Evolutionary conservation across 2,888 invertebrate species (phyloP).

Genomic region (Cotesia congregata): DNA sequence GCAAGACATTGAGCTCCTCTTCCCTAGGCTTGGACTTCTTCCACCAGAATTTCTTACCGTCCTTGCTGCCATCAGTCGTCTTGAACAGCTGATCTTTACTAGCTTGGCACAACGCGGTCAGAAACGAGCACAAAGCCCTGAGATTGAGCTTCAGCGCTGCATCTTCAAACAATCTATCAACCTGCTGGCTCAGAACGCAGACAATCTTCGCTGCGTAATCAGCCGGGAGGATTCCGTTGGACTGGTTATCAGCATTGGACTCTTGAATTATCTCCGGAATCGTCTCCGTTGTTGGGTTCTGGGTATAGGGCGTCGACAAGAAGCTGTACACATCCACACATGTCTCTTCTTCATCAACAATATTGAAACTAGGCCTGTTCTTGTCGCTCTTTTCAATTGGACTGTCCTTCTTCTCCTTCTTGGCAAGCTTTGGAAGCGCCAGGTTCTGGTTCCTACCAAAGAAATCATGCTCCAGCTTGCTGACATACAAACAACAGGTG

Average conservation of each 20-base stretch:
- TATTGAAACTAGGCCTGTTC: conserved; percentile 75
- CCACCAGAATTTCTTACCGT: conserved; percentile 66
- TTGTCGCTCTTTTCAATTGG: conserved; percentile 76
- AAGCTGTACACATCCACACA: conserved; percentile 90
- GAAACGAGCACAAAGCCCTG: conserved; percentile 85
- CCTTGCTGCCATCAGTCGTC: conserved; percentile 58
- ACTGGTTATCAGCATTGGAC: conserved; percentile 73
- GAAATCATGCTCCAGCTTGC: conserved; percentile 90
- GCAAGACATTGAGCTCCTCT: conserved; percentile 70
- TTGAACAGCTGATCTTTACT: conserved; percentile 80
- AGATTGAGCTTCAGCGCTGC: conserved; percentile 90
- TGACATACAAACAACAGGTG: conserved; percentile 90
- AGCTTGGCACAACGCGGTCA: conserved; percentile 86
- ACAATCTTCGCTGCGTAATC: conserved; percentile 90
- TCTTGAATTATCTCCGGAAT: conserved; percentile 79
- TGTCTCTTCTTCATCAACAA: conserved; percentile 81
- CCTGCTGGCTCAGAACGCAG: conserved; percentile 90
- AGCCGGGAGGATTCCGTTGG: conserved; percentile 78
- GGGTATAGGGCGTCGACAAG: conserved; percentile 78
- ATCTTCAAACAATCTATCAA: conserved; percentile 91
- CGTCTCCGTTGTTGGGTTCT: conserved; percentile 72
- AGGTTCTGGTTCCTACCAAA: conserved; percentile 87
- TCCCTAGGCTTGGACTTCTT: conserved; percentile 65
- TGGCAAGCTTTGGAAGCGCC: conserved; percentile 77
- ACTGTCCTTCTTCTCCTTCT: conserved; percentile 72